Base-by-base conservation (phyloP, 2,888 invertebrate genomes). In the Dryobotodes eremita region DNA sequence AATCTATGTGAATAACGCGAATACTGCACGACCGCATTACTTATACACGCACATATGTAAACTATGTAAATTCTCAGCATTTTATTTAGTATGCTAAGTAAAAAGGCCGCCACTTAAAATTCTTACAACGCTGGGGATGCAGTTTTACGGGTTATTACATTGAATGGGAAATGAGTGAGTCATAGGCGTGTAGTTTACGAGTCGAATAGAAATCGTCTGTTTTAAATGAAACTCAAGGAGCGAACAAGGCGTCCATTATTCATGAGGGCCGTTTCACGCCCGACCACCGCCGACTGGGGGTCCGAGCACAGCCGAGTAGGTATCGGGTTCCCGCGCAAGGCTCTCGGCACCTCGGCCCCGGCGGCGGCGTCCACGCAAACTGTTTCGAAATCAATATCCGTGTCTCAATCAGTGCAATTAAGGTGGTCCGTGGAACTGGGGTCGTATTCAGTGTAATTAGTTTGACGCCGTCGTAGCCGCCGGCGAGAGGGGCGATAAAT, bases 351-450 rank as follows among this genome's bases (percentile, higher is more conserved):
- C 71, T 75, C 69, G 72, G 70, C 76, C 71, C 81, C 87, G 88
- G 89, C 93, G 90, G 36, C 42, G 42, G 42, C 46, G 46, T 91
- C 89, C 88, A 91, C 91, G 91, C 92, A 93, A 94, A 94, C 94
- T 95, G 94, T 95, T 95, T 94, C 94, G 84, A 94, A 96, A 96
- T 96, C 96, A 95, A 96, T 96, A 96, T 96, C 95, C 95, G 94
- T 96, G 96, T 96, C 95, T 96, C 95, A 96, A 96, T 96, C 96
- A 96, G 95, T 93, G 95, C 95, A 96, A 96, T 96, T 96, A 96
- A 94, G 94, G 94, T 92, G 91, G 92, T 91, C 93, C 92, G 90
- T 90, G 88, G 89, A 91, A 90, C 93, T 90, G 93, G 93, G 93
- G 91, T 92, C 93, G 92, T 92, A 93, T 94, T 93, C 93, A 91